phyloP scores from a whole-genome alignment of 2,113 vertebrate species.

The Mus spicilegus region DNA sequence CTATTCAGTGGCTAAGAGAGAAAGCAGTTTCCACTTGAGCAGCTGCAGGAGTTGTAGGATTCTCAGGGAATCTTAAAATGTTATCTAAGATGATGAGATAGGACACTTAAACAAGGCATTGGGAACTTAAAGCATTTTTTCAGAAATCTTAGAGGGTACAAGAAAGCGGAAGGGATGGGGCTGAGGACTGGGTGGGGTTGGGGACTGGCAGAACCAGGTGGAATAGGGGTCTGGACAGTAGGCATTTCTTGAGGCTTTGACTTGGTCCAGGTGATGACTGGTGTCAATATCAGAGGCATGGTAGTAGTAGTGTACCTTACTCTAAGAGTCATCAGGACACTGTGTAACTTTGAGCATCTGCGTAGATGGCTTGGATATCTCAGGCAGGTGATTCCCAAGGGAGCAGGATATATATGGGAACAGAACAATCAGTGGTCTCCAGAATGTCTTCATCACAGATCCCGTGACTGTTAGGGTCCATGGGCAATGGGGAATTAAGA shows the following conservation, averaged over 20 bases:
- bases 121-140: neutral
- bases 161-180: neutral
- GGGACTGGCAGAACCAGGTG: neutral
- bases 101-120: neutral
- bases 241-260: neutral
- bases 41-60: neutral
- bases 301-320: neutral
- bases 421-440: neutral
- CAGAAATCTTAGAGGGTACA: neutral
- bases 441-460: neutral
- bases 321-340: neutral
- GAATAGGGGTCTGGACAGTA: neutral
- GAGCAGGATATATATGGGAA: neutral
- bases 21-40: neutral
- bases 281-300: neutral
- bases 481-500: neutral
- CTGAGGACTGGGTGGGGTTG: neutral
- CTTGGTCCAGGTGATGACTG: neutral
- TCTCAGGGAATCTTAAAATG: constrained; percentile 11
- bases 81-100: neutral
- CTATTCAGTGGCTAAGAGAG: neutral
- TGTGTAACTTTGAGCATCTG: neutral
- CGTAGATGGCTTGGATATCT: neutral
- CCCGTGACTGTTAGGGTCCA: neutral
- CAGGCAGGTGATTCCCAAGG: neutral